A percentile compares a stretch with the other conserved stretches of the same genome.
Conservation (phyloP, 1,140 invertebrate genomes). For the Aricia agestis region DNA sequence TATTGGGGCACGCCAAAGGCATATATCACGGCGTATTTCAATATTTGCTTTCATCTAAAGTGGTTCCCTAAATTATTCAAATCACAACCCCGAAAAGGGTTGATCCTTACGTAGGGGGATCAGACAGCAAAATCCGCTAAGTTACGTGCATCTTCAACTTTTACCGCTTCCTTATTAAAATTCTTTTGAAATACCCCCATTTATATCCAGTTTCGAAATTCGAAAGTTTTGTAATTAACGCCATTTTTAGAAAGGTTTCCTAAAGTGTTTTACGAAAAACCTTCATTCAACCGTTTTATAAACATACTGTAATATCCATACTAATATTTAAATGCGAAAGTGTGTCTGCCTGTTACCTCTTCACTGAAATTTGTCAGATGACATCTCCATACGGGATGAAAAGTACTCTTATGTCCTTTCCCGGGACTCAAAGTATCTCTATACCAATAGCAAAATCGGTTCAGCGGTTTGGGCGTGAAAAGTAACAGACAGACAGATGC, state of each 20-base stretch:
- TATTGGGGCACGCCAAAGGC: neutral
- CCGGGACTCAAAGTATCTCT: too few relatives aligned
- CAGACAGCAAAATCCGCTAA: conserved; percentile 15
- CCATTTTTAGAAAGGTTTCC: neutral
- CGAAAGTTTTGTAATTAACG: neutral
- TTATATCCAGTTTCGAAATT: neutral
- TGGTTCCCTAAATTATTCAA: conserved; percentile 22
- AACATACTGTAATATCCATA: too few relatives aligned
- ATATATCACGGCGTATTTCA: conserved; percentile 10
- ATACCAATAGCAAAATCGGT: too few relatives aligned
- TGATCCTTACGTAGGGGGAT: conserved; percentile 10
- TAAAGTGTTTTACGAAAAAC: too few relatives aligned
- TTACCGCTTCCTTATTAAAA: neutral
- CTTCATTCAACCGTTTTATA: too few relatives aligned
- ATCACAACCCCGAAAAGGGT: conserved; percentile 18
- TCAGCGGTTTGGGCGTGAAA: too few relatives aligned
- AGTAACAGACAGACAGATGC: too few relatives aligned
- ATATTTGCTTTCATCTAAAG: conserved; percentile 18
- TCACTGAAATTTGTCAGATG: too few relatives aligned
- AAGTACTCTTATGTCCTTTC: too few relatives aligned
- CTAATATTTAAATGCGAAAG: too few relatives aligned
- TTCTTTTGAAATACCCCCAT: neutral
- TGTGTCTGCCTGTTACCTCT: too few relatives aligned
- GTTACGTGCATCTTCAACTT: neutral
- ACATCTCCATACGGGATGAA: too few relatives aligned